These are phyloP conservation scores for Desoria tigrina DNA, from an alignment of 2,888 invertebrate species.

Conservation along the genomic window DNA sequence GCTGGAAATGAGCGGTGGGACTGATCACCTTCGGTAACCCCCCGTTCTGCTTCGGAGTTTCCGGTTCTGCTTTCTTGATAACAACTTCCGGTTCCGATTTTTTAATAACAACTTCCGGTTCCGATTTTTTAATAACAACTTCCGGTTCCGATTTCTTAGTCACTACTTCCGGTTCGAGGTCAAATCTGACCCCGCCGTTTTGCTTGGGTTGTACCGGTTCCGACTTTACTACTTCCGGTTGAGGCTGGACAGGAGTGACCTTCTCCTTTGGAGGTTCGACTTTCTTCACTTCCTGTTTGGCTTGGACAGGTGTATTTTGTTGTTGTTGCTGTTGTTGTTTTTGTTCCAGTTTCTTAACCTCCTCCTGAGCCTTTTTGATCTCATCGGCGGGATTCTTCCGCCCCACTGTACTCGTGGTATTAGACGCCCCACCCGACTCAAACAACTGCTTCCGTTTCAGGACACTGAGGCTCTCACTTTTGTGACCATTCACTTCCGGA, in stretches of 20 bases:
- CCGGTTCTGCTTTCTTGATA: no score
- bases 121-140: no score
- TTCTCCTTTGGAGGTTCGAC: neutral
- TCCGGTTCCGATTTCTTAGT: no score
- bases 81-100: no score
- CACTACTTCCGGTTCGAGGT: no score
- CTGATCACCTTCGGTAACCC: neutral
- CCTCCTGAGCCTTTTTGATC: conserved; percentile 37
- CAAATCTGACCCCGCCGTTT: no score
- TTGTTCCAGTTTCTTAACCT: neutral
- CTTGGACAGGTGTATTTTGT: neutral
- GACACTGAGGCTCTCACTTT: conserved; percentile 45
- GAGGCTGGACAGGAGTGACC: neutral
- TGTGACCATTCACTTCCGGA: neutral
- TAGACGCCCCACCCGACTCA: conserved; percentile 43
- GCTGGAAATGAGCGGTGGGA: neutral
- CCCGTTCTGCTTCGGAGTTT: no score
- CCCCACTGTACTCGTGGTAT: conserved; percentile 26
- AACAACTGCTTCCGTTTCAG: conserved; percentile 44
- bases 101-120: no score
- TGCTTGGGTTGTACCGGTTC: no score
- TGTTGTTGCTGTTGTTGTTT: neutral
- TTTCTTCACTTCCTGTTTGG: neutral
- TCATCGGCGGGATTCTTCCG: conserved; percentile 44
- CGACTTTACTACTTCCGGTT: neutral